Evolutionary conservation across 2,113 vertebrate species (phyloP).

Genomic region (Notiomystis cincta): DNA sequence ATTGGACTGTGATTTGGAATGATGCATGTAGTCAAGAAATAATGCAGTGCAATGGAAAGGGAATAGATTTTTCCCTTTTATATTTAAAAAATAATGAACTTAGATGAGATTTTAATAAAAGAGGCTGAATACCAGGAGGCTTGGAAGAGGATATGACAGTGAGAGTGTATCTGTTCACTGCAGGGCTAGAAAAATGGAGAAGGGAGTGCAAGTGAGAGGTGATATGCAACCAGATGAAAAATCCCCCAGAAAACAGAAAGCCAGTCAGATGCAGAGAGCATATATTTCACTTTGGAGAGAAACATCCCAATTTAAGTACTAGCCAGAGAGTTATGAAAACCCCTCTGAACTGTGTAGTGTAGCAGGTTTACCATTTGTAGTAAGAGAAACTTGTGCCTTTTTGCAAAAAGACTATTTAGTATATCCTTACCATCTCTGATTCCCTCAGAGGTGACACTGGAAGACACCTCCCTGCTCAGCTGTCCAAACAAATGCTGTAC

Average conservation of each 20-base stretch:
- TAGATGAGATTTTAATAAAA: slow-evolving; percentile 39
- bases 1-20: not conserved
- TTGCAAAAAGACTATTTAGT: not conserved
- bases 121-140: not conserved
- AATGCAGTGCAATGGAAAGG: not conserved
- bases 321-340: not conserved
- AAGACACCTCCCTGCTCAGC: not conserved
- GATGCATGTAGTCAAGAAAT: slow-evolving; percentile 7
- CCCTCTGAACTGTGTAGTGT: not conserved
- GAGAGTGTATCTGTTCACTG: not conserved
- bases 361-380: not conserved
- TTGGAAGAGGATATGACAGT: not conserved
- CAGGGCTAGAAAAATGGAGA: not conserved
- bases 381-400: not conserved
- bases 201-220: not conserved
- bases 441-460: not conserved
- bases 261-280: not conserved
- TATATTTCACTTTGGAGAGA: not conserved
- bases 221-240: not conserved
- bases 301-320: not conserved
- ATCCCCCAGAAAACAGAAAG: not conserved
- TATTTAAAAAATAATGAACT: slow-evolving; percentile 45
- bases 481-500: not conserved
- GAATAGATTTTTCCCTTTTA: not conserved
- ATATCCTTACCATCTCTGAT: not conserved